Evolutionary conservation across 2,888 invertebrate species (phyloP).

Genomic region (Drosophila maculinotata): DNA sequence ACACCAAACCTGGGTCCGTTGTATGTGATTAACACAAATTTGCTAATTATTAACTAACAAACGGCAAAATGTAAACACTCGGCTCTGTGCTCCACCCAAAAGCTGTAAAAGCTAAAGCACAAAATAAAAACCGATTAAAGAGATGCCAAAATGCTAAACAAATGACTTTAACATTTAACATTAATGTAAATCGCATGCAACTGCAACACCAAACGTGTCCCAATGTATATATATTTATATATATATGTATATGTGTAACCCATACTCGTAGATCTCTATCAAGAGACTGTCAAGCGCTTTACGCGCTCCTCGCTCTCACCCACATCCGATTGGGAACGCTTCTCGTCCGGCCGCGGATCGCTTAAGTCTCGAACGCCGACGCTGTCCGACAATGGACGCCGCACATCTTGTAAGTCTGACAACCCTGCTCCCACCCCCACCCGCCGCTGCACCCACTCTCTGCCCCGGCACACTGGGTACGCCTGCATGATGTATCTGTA

Average conservation of each 20-base stretch:
- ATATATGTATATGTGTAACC: constrained; percentile 16
- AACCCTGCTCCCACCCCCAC: background rate
- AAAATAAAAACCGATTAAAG: constrained; percentile 12
- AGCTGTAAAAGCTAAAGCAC: constrained; percentile 47
- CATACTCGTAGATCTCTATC: constrained; percentile 77
- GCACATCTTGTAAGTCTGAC: constrained; percentile 81
- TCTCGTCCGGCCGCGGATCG: constrained; percentile 76
- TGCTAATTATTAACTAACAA: constrained; percentile 71
- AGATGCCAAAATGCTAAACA: constrained; percentile 2
- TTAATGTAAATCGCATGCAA: constrained; percentile 57
- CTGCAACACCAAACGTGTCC: constrained; percentile 14
- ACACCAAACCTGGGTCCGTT: constrained; percentile 35
- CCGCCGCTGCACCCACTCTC: constrained; percentile 1
- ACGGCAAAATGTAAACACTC: constrained; percentile 23
- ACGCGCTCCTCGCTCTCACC: constrained; percentile 83
- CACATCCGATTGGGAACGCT: constrained; percentile 81
- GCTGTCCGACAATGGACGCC: constrained; percentile 71
- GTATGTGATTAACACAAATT: constrained; percentile 71
- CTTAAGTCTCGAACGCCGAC: constrained; percentile 67
- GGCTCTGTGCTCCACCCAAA: constrained; percentile 17
- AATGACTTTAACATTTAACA: constrained; percentile 43
- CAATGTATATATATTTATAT: constrained; percentile 18
- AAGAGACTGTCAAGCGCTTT: constrained; percentile 83
- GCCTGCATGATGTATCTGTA: constrained; percentile 50
- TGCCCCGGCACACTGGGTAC: constrained; percentile 15